phyloP scores from a whole-genome alignment of 2,113 vertebrate species.

The Neofelis nebulosa region DNA sequence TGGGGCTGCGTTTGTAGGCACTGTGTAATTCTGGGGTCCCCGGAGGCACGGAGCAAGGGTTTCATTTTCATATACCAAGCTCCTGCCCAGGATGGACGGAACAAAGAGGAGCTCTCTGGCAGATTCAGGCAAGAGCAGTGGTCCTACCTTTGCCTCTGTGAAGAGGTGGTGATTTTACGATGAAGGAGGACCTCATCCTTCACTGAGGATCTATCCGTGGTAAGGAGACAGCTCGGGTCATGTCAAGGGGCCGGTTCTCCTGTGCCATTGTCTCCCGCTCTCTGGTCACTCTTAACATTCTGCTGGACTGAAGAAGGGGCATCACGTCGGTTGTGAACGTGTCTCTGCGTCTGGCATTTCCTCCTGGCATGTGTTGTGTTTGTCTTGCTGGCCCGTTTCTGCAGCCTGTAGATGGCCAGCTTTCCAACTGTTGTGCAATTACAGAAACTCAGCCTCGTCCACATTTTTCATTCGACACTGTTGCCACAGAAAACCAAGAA shows the following conservation, averaged over 20 bases:
- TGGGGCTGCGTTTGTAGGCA: background rate
- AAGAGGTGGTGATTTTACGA: too few relatives aligned
- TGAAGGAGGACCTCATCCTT: background rate
- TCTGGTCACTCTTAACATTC: background rate
- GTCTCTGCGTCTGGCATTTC: too few relatives aligned
- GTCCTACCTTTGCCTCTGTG: too few relatives aligned
- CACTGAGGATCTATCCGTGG: accelerated
- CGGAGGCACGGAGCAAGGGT: background rate
- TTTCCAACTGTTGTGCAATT: background rate
- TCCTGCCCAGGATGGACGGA: background rate
- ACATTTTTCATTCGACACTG: background rate
- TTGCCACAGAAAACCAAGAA: background rate
- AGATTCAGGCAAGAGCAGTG: background rate
- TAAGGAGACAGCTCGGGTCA: accelerated
- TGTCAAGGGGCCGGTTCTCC: background rate
- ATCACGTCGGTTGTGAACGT: background rate
- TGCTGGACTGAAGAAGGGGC: background rate
- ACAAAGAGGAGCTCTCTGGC: background rate
- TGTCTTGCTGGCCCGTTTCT: accelerated
- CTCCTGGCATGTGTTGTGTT: background rate
- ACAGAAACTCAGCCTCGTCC: too few relatives aligned
- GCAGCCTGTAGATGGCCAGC: background rate
- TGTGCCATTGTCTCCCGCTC: too few relatives aligned
- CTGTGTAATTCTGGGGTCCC: background rate
- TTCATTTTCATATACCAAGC: background rate